phyloP scores from a whole-genome alignment of 2,797 vertebrate species.

The Neosalanx taihuensis region DNA sequence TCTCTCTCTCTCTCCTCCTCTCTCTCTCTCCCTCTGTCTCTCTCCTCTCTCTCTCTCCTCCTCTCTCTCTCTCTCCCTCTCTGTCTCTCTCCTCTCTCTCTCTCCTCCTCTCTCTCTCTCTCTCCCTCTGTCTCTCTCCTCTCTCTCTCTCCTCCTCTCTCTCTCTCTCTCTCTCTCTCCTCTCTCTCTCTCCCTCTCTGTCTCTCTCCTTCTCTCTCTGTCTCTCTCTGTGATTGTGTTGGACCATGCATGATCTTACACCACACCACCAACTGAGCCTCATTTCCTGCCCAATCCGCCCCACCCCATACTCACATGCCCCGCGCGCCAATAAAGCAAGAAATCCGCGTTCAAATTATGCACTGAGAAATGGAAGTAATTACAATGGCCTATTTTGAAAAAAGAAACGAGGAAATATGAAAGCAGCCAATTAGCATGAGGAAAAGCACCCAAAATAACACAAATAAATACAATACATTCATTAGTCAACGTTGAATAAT shows the following conservation, averaged over 20 bases:
- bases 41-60: conserved; percentile 62
- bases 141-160: no score
- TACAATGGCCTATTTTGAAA: conserved; percentile 74
- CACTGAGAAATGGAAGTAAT: conserved; percentile 68
- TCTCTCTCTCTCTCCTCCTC: conserved; percentile 31
- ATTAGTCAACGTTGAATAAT: conserved; percentile 79
- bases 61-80: neutral
- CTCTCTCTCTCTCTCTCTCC: neutral
- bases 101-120: neutral
- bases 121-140: neutral
- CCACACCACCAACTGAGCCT: neutral
- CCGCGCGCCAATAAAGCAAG: conserved; percentile 60
- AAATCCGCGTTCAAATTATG: conserved; percentile 66
- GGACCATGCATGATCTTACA: neutral
- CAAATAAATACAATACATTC: conserved; percentile 78
- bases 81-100: conserved; percentile 18
- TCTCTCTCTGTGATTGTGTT: conserved; percentile 63
- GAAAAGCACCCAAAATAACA: conserved; percentile 77
- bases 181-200: conserved; percentile 32
- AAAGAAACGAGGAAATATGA: conserved; percentile 64
- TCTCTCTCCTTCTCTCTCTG: conserved; percentile 31
- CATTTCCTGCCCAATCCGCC: conserved; percentile 56
- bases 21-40: conserved; percentile 14
- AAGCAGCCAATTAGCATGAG: conserved; percentile 78
- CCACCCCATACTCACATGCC: conserved; percentile 41